Evolutionary conservation across 2,888 invertebrate species (phyloP).

Genomic region (Epinotia ramella): DNA sequence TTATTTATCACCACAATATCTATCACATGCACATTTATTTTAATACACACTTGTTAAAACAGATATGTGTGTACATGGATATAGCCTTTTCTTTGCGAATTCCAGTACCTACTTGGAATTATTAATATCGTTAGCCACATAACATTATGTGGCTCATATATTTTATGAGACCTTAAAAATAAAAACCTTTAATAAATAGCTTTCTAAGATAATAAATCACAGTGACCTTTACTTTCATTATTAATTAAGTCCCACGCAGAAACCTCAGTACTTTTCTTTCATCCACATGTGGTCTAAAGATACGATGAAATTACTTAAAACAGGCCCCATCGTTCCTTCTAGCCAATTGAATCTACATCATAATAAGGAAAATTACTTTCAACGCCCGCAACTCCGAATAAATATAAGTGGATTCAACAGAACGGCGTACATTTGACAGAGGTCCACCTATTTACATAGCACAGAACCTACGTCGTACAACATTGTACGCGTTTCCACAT

Average conservation of each 20-base stretch:
- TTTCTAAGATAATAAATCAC: conserved; percentile 3
- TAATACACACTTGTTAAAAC: too few species aligned
- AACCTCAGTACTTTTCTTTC: background rate
- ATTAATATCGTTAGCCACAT: background rate
- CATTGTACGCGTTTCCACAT: conserved; percentile 59
- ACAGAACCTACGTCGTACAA: conserved; percentile 10
- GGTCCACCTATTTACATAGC: conserved; percentile 30
- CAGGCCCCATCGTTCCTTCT: background rate
- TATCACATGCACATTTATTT: too few species aligned
- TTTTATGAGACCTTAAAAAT: background rate
- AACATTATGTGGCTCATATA: background rate
- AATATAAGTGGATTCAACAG: conserved; percentile 29
- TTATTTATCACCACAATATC: too few species aligned
- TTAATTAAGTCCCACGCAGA: conserved; percentile 3
- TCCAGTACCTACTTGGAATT: too few species aligned
- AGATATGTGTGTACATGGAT: too few species aligned
- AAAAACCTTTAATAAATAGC: background rate
- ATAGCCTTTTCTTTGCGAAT: too few species aligned
- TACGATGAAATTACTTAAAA: conserved; percentile 12
- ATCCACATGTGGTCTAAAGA: background rate
- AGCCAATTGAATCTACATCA: background rate
- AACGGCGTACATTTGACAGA: conserved; percentile 31
- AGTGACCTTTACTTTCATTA: conserved; percentile 2
- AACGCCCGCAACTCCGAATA: conserved; percentile 13
- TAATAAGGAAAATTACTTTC: conserved; percentile 14